Percentiles rank a stretch among this genome's conserved stretches.
Evolutionary conservation across 2,797 vertebrate species (phyloP).

Genomic region (Erethizon dorsatum): DNA sequence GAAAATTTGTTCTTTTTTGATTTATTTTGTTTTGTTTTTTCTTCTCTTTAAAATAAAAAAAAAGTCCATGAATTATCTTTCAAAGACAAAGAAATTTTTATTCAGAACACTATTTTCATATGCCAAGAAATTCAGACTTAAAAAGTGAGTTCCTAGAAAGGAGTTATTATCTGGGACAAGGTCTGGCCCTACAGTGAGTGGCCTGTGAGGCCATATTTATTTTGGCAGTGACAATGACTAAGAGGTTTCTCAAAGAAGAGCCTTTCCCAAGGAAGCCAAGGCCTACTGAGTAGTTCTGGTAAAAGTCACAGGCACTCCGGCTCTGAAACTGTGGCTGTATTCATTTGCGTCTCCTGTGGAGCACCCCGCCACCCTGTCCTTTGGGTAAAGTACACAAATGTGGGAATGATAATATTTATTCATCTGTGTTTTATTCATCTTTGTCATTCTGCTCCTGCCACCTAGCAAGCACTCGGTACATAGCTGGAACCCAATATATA

Average conservation of each 20-base stretch:
- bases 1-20: too few species aligned
- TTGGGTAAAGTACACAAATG: not conserved
- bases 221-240: not conserved
- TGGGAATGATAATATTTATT: fast-evolving
- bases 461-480: not conserved
- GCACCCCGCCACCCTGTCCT: not conserved
- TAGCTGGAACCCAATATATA: not conserved
- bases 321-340: not conserved
- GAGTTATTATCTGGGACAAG: not conserved
- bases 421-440: not conserved
- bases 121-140: conserved; percentile 33
- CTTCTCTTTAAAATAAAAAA: too few species aligned
- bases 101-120: not conserved
- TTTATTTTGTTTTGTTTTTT: too few species aligned
- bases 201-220: not conserved
- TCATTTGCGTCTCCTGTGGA: not conserved
- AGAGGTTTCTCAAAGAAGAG: not conserved
- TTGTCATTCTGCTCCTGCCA: not conserved
- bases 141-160: not conserved
- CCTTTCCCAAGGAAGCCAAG: not conserved
- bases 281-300: not conserved
- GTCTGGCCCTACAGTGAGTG: not conserved
- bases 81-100: conserved; percentile 25
- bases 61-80: not conserved
- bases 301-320: not conserved